Conservation (phyloP, 2,113 vertebrate genomes). For the Podarcis raffonei region DNA sequence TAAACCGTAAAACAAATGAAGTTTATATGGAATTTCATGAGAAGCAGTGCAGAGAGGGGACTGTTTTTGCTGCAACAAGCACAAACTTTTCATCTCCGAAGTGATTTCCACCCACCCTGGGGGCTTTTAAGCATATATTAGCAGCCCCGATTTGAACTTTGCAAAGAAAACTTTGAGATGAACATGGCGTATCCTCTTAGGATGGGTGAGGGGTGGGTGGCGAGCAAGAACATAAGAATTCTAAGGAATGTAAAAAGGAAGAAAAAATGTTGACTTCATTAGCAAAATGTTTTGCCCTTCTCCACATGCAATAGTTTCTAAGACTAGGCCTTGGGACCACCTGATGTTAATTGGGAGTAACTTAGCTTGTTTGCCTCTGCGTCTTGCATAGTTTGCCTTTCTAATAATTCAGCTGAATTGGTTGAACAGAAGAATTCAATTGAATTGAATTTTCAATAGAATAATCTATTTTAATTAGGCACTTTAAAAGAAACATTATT, state of each 20-base stretch:
- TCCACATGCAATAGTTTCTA: not conserved
- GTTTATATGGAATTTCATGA: not conserved
- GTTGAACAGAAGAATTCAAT: constrained; percentile 8
- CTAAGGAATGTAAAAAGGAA: too few species aligned
- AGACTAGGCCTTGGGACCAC: not conserved
- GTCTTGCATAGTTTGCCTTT: not conserved
- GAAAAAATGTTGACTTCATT: not conserved
- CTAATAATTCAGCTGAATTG: not conserved
- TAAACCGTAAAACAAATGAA: not conserved
- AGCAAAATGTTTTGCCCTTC: not conserved
- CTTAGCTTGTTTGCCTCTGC: not conserved
- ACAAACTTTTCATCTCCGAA: not conserved
- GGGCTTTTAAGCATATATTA: not conserved
- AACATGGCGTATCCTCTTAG: too few species aligned
- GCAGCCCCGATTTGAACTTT: not conserved
- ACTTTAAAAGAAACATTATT: constrained; percentile 23
- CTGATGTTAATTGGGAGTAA: not conserved
- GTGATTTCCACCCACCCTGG: not conserved
- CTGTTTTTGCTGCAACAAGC: not conserved
- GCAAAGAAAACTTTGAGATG: not conserved
- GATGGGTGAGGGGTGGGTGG: too few species aligned
- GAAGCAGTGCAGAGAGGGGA: not conserved
- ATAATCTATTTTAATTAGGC: constrained; percentile 24
- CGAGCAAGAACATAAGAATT: too few species aligned
- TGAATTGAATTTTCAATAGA: not conserved